Conservation (phyloP, 2,888 invertebrate species). For the Tetranychus piercei region DNA sequence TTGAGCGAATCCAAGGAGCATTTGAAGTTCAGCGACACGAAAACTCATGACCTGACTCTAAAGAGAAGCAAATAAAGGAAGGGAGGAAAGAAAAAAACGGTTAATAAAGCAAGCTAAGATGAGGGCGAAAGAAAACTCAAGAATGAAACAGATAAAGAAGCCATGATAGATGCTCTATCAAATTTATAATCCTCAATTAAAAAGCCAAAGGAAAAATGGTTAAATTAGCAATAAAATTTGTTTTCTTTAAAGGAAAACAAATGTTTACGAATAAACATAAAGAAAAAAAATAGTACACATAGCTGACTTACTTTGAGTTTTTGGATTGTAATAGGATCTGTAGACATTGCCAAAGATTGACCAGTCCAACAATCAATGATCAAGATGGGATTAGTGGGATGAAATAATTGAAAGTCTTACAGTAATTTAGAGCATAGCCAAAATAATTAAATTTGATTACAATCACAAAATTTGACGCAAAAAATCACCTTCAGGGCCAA, state of each 20-base stretch:
- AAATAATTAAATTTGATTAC: background rate
- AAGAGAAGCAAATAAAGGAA: background rate
- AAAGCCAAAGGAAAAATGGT: no score
- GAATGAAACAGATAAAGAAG: no score
- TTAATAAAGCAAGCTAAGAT: background rate
- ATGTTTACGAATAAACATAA: background rate
- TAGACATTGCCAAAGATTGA: background rate
- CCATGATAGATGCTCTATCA: no score
- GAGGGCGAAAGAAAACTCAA: background rate
- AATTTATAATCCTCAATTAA: no score
- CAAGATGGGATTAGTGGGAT: background rate
- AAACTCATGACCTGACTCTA: conserved; percentile 34
- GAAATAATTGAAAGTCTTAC: background rate
- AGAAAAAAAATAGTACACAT: background rate
- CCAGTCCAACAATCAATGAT: background rate
- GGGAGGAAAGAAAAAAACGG: background rate
- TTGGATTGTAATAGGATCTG: background rate
- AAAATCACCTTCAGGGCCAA: background rate
- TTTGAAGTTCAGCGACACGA: conserved; percentile 65
- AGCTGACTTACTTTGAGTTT: background rate
- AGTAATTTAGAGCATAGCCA: background rate
- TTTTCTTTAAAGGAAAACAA: no score
- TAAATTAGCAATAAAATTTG: no score
- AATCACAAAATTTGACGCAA: background rate
- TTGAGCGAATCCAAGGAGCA: conserved; percentile 57